Percentiles rank a stretch among this genome's conserved stretches.
Evolutionary conservation across 2,888 invertebrate genomes (phyloP).

Genomic region (Lottia scabra): DNA sequence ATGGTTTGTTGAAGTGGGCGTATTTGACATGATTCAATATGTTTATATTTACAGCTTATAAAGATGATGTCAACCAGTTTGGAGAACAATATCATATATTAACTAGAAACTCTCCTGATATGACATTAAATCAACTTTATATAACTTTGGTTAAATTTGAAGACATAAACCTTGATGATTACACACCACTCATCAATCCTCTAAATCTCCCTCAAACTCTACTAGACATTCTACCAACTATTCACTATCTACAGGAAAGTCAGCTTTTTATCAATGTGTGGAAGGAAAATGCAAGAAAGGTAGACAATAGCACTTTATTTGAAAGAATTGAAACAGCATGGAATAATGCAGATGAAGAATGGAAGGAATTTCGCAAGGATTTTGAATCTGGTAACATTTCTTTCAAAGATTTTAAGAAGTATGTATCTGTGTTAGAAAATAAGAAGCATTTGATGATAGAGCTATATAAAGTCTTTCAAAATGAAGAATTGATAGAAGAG

Average conservation of each 20-base stretch:
- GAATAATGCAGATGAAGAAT: background rate
- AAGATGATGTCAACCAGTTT: too few relatives aligned
- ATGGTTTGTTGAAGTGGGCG: too few relatives aligned
- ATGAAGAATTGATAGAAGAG: background rate
- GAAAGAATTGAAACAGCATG: background rate
- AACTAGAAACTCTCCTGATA: too few relatives aligned
- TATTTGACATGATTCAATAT: too few relatives aligned
- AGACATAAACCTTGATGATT: background rate
- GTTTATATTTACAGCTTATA: too few relatives aligned
- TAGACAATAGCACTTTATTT: background rate
- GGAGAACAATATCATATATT: too few relatives aligned
- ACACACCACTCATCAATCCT: background rate
- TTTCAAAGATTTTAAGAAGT: background rate
- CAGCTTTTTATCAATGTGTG: background rate
- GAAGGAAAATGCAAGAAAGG: background rate
- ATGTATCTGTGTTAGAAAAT: background rate
- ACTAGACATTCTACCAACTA: background rate
- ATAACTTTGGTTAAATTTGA: too few relatives aligned
- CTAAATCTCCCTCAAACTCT: background rate
- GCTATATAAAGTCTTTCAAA: background rate
- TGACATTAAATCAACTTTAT: too few relatives aligned
- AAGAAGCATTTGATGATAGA: background rate
- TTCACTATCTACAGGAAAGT: background rate
- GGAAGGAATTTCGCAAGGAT: background rate
- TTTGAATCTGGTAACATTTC: background rate